Percentiles rank a stretch among this genome's conserved stretches.
Evolutionary conservation across 1,140 invertebrate species (phyloP).

Genomic region (Caenorhabditis remanei): DNA sequence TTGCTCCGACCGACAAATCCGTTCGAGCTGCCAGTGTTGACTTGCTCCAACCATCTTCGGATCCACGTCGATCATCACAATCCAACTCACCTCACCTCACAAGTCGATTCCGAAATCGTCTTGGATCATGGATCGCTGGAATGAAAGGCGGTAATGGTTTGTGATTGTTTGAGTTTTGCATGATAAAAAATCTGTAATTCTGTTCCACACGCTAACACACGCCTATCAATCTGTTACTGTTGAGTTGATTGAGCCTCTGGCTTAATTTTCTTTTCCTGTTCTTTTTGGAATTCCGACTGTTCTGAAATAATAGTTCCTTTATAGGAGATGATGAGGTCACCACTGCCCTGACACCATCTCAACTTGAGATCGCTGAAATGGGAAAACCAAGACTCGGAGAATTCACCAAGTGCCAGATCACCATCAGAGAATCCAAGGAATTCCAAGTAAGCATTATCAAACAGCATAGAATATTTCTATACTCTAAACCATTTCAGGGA

Average conservation of each 20-base stretch:
- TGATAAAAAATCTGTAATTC: slow-evolving; percentile 4
- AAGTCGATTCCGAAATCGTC: slow-evolving; percentile 62
- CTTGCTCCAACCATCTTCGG: slow-evolving; percentile 33
- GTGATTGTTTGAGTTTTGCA: slow-evolving; percentile 26
- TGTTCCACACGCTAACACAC: slow-evolving; percentile 17
- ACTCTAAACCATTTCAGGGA: slow-evolving; percentile 82
- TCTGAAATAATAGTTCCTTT: background rate
- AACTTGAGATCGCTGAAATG: slow-evolving; percentile 88
- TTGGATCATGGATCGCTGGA: slow-evolving; percentile 73
- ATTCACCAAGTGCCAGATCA: slow-evolving; percentile 86
- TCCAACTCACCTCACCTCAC: slow-evolving; percentile 60
- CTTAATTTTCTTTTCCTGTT: slow-evolving; percentile 33
- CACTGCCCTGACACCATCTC: slow-evolving; percentile 80
- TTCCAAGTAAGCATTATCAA: slow-evolving; percentile 85
- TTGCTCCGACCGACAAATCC: slow-evolving; percentile 41
- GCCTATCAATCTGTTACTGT: slow-evolving; percentile 32
- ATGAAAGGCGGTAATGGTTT: slow-evolving; percentile 60
- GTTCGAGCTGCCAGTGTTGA: slow-evolving; percentile 31
- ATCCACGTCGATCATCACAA: slow-evolving; percentile 41
- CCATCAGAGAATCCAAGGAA: slow-evolving; percentile 96
- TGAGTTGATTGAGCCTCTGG: slow-evolving; percentile 25
- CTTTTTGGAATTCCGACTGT: background rate
- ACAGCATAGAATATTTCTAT: background rate
- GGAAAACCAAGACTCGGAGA: slow-evolving; percentile 91
- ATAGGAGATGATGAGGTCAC: slow-evolving; percentile 60